Base-by-base conservation (phyloP, 2,797 vertebrate genomes). In the Typhlichthys eigenmanni region DNA sequence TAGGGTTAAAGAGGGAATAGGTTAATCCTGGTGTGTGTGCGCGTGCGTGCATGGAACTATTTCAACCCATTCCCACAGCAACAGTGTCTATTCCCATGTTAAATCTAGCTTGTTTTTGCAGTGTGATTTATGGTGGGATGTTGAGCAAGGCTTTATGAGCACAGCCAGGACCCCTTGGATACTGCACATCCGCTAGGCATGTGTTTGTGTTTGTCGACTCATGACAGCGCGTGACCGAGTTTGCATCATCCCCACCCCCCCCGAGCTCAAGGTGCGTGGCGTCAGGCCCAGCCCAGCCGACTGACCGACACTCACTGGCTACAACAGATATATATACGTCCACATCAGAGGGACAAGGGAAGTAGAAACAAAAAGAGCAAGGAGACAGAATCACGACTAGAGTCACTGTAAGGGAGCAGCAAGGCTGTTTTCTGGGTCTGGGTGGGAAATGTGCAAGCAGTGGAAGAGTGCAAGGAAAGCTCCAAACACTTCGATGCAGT, bases 101-200 rank as follows among this genome's bases (percentile, higher is more conserved):
- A 66, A 57, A 82, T 75, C 29, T 43, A 72, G 74, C 75, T 64
- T 84, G 75, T 82, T 86, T 71, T 72, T 72, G 61, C 64, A 71
- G 69, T 13, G 24, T 12, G 55, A 66, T 24, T 52, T 65, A 29
- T 32, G n/a, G n/a, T 19, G 10, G n/a, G 60, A 47, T 19, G 66
- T 43, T 76, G 51, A 16, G 47, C n/a, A 66, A 72, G 72, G 49
- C 67, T 55, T 62, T 17, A 62, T 62, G 63, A 56, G 43, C 51
- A 6, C 16, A 24, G 52, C 24, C 50, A 7, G 7, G 9, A 24
- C 13, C 58, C 14, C 58, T 14, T 16, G 4, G 14, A 58, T 16
- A 11, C 58, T 14, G 55, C 64, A 54, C 64, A 77, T 72, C 62
- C 66, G 68, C 72, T 66, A 76, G 84, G 65, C 68, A 81, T 87